Evolutionary conservation across 2,113 vertebrate genomes (phyloP).

Genomic region (Sula dactylatra): DNA sequence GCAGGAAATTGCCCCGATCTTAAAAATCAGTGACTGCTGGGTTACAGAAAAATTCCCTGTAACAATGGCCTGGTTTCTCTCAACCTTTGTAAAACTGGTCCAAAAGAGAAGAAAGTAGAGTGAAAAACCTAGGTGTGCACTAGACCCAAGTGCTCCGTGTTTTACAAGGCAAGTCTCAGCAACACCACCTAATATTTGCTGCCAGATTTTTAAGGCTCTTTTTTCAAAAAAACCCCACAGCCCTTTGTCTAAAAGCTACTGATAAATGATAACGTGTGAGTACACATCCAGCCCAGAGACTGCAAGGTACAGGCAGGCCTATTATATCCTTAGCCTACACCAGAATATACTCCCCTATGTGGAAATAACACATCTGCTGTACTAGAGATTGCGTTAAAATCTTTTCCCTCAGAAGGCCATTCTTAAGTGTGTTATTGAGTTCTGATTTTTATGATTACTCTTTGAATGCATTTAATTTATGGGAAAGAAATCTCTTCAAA

Average conservation of each 20-base stretch:
- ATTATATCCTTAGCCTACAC: background rate
- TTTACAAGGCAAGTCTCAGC: background rate
- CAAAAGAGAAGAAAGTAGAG: background rate
- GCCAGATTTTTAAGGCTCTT: background rate
- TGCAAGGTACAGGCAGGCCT: background rate
- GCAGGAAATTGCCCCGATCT: background rate
- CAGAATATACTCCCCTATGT: background rate
- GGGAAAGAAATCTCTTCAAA: background rate
- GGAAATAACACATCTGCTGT: background rate
- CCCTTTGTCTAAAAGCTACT: background rate
- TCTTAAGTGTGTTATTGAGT: background rate
- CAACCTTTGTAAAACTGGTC: background rate
- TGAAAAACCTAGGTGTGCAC: background rate
- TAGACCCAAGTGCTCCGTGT: background rate
- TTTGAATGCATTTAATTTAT: slow-evolving; percentile 24
- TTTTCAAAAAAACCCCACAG: background rate
- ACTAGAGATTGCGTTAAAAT: background rate
- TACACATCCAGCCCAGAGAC: background rate
- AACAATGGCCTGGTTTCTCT: background rate
- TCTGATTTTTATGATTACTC: slow-evolving; percentile 5
- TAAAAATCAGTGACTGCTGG: background rate
- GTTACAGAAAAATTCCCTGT: background rate
- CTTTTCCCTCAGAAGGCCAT: background rate
- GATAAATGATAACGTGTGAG: background rate
- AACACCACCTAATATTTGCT: background rate